Evolutionary conservation across 2,888 invertebrate species (phyloP).

Genomic region (Alsophila aescularia): DNA sequence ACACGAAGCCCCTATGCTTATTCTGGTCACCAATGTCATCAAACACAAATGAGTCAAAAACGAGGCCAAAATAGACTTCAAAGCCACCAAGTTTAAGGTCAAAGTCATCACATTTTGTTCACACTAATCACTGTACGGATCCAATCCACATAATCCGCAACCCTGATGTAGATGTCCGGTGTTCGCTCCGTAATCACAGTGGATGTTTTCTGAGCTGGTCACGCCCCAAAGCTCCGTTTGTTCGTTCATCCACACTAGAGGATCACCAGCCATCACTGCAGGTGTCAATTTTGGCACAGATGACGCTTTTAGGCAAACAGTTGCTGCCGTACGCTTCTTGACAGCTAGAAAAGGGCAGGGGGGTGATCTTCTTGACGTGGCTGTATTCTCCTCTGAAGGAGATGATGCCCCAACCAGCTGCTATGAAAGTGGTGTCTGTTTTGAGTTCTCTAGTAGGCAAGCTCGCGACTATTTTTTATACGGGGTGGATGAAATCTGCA

Average conservation of each 20-base stretch:
- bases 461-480: too few species aligned
- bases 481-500: constrained; percentile 68
- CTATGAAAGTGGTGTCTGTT: constrained; percentile 41
- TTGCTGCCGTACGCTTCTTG: constrained; percentile 40
- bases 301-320: constrained; percentile 45
- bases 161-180: constrained; percentile 62
- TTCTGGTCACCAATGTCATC: background rate
- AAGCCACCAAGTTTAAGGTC: background rate
- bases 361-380: constrained; percentile 54
- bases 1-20: background rate
- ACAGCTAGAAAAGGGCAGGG: constrained; percentile 54
- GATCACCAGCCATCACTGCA: constrained; percentile 67
- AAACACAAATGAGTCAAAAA: background rate
- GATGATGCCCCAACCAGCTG: constrained; percentile 61
- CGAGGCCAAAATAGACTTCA: background rate
- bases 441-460: constrained; percentile 47
- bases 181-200: constrained; percentile 54
- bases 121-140: constrained; percentile 38
- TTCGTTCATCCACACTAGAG: constrained; percentile 47
- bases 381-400: constrained; percentile 44
- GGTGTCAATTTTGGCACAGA: constrained; percentile 60
- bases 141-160: constrained; percentile 56
- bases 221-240: constrained; percentile 57
- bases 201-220: constrained; percentile 52
- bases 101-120: background rate